Evolutionary conservation across 2,888 invertebrate species (phyloP), one percentile per base, ranked within the genome.

Genomic region (Campoletis raptor): DNA sequence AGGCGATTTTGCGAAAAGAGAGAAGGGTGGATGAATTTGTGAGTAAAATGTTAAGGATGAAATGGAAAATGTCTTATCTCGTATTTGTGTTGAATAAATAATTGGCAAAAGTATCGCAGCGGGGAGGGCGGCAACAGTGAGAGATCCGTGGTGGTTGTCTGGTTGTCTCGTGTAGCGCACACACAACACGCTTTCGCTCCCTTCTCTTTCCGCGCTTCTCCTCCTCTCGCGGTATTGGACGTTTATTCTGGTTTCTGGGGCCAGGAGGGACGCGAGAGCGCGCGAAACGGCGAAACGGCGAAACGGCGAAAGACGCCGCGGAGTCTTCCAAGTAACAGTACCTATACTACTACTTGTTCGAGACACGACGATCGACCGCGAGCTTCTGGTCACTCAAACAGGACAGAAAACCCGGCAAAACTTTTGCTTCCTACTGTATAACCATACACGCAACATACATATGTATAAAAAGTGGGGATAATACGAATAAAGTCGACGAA

Each of bases 261-360:
- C 57, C 37, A 57, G 57, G n/a, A 73, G 81, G 54, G 45, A 61
- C 70, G 21, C 48, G 40, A 40, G 70, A 42, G 74, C 61, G 40
- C 57, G 61, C n/a, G 36, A 30, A 30, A 30, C 30, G 30, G 30
- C 30, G 30, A 30, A 30, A 30, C 30, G 30, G 30, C 30, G 30
- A 30, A 30, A 30, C 30, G 30, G 30, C 30, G 30, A 37, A 54
- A 36, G 42, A 42, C 48, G 40, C 54, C 36, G 18, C 74, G 24
- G 8, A 40, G 40, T 78, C 83, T 52, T 72, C 72, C 83, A n/a
- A 81, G 81, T 85, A 85, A 85, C 85, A 85, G 85, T 85, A 85
- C 85, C 81, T 79, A 77, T 30, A 30, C 30, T 30, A 30, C 30
- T 30, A 30, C 81, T 81, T 70, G n/a, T 8, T 18, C 66, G 77